Evolutionary conservation across 2,888 invertebrate species (phyloP).

Genomic region (Seira musarum): DNA sequence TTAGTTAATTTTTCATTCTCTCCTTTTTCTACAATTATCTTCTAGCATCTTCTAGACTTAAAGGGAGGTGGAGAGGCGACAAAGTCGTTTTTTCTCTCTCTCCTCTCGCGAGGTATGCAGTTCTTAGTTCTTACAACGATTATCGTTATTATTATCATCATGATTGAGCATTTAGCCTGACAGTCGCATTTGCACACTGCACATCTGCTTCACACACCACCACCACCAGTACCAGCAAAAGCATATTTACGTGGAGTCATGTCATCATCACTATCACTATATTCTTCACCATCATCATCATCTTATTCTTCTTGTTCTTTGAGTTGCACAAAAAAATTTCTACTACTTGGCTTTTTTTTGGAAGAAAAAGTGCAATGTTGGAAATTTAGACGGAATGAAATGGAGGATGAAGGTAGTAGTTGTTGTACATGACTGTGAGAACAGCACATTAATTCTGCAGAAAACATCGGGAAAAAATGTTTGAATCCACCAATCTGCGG

Average conservation of each 20-base stretch:
- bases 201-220: conserved; percentile 28
- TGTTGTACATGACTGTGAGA: background rate
- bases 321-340: background rate
- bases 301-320: background rate
- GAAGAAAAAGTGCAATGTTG: conserved; percentile 33
- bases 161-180: conserved; percentile 32
- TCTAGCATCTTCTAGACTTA: background rate
- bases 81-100: background rate
- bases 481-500: too few species aligned
- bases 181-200: conserved; percentile 17
- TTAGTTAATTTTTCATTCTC: conserved; percentile 15
- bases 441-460: background rate
- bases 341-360: background rate
- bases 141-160: conserved; percentile 22
- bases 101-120: conserved; percentile 31
- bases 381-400: background rate
- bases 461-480: background rate
- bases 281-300: background rate
- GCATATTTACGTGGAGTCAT: background rate
- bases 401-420: background rate
- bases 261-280: background rate
- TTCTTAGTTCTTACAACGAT: too few species aligned
- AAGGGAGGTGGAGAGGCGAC: conserved; percentile 17
- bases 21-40: background rate
- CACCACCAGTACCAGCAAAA: background rate